Evolutionary conservation across 1,140 invertebrate species (phyloP).

Genomic region (Aradophagus sp.): DNA sequence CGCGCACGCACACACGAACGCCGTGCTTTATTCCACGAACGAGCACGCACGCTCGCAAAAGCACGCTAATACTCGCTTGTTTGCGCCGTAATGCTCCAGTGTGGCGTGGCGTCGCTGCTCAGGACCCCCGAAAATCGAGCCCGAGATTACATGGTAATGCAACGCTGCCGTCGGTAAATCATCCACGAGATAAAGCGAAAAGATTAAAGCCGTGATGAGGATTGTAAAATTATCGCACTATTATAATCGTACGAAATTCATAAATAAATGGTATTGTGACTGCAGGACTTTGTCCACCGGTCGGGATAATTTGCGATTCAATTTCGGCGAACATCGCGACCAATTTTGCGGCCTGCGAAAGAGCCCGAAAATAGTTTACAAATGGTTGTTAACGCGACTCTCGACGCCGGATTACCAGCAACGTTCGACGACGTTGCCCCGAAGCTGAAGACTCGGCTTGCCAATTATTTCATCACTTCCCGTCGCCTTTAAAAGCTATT

Average conservation of each 20-base stretch:
- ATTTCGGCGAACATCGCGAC: conserved; percentile 30
- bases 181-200: conserved; percentile 65
- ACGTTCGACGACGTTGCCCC: too few relatives aligned
- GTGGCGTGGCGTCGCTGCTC: conserved; percentile 31
- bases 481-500: too few relatives aligned
- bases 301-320: conserved; percentile 47
- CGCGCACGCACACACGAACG: conserved; percentile 15
- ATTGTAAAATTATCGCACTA: conserved; percentile 52
- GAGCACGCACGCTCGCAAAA: too few relatives aligned
- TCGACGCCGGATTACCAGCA: conserved; percentile 4
- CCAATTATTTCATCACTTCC: too few relatives aligned
- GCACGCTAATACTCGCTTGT: too few relatives aligned
- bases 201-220: conserved; percentile 63
- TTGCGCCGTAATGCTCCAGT: conserved; percentile 10
- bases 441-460: too few relatives aligned
- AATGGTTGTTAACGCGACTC: conserved; percentile 17
- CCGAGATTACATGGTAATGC: conserved; percentile 58
- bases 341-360: conserved; percentile 33
- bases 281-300: conserved; percentile 45
- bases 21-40: too few relatives aligned
- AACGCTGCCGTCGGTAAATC: conserved; percentile 62
- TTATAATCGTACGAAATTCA: conserved; percentile 51
- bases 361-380: conserved; percentile 28
- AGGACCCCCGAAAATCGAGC: conserved; percentile 58
- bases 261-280: conserved; percentile 53